A percentile compares a stretch with the other conserved stretches of the same genome.
phyloP scores from a whole-genome alignment of 1,140 invertebrate species.

The Hyles vespertilio region DNA sequence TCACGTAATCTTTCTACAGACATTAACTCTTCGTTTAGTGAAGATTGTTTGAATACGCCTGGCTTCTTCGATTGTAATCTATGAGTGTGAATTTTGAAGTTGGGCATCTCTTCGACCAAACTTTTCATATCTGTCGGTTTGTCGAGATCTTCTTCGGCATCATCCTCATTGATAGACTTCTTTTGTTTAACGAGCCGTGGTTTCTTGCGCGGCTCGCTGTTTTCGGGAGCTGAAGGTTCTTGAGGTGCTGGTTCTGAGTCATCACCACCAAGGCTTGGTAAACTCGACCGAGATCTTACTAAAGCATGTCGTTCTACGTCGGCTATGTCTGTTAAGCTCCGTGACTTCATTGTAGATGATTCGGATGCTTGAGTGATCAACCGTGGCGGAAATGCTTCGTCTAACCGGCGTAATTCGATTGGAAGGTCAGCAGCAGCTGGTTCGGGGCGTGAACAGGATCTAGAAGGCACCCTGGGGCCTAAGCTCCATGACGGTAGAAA shows the following conservation, averaged over 20 bases:
- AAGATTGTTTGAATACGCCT: constrained; percentile 88
- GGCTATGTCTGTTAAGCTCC: constrained; percentile 87
- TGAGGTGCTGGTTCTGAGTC: constrained; percentile 42
- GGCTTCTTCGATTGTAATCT: constrained; percentile 72
- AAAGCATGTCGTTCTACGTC: constrained; percentile 82
- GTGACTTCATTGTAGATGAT: constrained; percentile 81
- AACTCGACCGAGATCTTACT: constrained; percentile 84
- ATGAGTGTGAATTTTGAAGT: constrained; percentile 75
- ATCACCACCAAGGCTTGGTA: constrained; percentile 79
- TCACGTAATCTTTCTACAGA: constrained; percentile 87
- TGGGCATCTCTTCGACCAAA: constrained; percentile 77
- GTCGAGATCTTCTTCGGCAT: constrained; percentile 79
- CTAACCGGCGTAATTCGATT: constrained; percentile 91
- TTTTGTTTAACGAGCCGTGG: constrained; percentile 88
- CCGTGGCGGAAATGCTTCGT: constrained; percentile 79
- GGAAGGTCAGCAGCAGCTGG: constrained; percentile 80
- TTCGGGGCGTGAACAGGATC: constrained; percentile 74
- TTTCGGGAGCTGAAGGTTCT: constrained; percentile 40
- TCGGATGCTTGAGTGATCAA: constrained; percentile 74
- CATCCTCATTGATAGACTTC: constrained; percentile 84
- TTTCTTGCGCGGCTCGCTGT: constrained; percentile 64
- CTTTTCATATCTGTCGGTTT: constrained; percentile 81
- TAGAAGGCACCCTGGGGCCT: constrained; percentile 73
- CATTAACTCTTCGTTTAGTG: constrained; percentile 93
- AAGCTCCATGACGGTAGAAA: constrained; percentile 87